Percentiles rank a stretch among this genome's conserved stretches.
phyloP scores from a whole-genome alignment of 92 coral and sea anemone species.

The Diadumene lineata region DNA sequence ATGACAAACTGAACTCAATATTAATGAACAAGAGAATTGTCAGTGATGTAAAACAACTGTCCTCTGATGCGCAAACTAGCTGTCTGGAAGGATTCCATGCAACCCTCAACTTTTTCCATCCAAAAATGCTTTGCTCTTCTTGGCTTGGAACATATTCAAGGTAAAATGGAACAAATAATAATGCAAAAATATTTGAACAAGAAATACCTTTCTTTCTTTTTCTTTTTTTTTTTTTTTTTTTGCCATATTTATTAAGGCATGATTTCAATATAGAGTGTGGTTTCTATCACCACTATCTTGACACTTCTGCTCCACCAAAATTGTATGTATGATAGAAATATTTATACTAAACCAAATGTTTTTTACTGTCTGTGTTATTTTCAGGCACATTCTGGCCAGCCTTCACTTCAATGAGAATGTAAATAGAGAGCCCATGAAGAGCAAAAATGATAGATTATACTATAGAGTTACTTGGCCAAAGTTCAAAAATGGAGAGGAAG shows the following conservation, averaged over 20 bases:
- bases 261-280: too few species aligned
- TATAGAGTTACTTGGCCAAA: conserved; percentile 45
- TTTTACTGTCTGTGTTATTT: too few species aligned
- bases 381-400: conserved; percentile 47
- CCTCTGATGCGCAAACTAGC: too few species aligned
- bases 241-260: too few species aligned
- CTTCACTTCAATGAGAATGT: conserved; percentile 55
- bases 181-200: too few species aligned
- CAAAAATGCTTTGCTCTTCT: conserved; percentile 21
- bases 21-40: background rate
- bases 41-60: background rate
- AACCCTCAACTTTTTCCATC: conserved; percentile 22
- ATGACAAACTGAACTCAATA: conserved; percentile 1
- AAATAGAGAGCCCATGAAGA: conserved; percentile 25
- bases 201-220: too few species aligned
- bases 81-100: conserved; percentile 27
- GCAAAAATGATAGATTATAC: conserved; percentile 48
- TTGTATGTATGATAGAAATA: too few species aligned
- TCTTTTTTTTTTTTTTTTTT: too few species aligned
- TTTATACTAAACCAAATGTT: too few species aligned
- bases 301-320: too few species aligned
- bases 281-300: too few species aligned
- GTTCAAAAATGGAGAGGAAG: conserved; percentile 49
- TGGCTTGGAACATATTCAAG: conserved; percentile 26
- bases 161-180: too few species aligned